Evolutionary conservation across 2,888 invertebrate genomes (phyloP).

Genomic region (Amblyjoppa fuscipennis): DNA sequence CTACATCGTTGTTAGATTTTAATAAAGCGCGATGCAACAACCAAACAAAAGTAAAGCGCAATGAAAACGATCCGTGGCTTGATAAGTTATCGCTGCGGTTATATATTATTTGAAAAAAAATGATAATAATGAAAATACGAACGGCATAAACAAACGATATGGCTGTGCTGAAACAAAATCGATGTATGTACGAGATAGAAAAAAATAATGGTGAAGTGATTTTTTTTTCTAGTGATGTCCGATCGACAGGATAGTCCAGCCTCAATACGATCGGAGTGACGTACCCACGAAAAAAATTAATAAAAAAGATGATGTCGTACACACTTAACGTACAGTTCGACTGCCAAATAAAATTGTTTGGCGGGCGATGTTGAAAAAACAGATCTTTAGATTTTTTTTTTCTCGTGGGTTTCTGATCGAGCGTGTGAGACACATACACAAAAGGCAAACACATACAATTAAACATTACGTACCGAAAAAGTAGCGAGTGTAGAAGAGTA

Average conservation of each 20-base stretch:
- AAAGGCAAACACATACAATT: constrained; percentile 46
- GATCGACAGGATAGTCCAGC: constrained; percentile 62
- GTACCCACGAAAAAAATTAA: constrained; percentile 17
- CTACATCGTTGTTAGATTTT: constrained; percentile 76
- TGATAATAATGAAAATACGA: not conserved
- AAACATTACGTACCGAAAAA: constrained; percentile 31
- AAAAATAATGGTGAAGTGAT: constrained; percentile 34
- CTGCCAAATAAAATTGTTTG: not conserved
- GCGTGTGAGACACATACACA: constrained; percentile 23
- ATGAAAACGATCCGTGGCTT: constrained; percentile 52
- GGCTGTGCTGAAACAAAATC: constrained; percentile 47
- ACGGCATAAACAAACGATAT: constrained; percentile 6
- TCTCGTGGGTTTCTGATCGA: constrained; percentile 1
- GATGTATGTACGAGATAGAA: constrained; percentile 48
- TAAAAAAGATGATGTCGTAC: not conserved
- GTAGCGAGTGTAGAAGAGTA: constrained; percentile 38
- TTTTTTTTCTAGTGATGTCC: constrained; percentile 26
- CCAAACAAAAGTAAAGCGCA: constrained; percentile 51
- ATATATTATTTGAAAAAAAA: constrained; percentile 38
- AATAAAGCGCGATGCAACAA: constrained; percentile 74
- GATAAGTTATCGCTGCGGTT: constrained; percentile 16
- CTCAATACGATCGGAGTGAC: constrained; percentile 43
- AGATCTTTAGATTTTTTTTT: not conserved
- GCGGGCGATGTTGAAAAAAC: constrained; percentile 4
- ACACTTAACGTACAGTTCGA: not conserved